Percentiles rank a stretch among this genome's conserved stretches.
Evolutionary conservation across 2,113 vertebrate species (phyloP).

Genomic region (Rhabdornis inornatus): DNA sequence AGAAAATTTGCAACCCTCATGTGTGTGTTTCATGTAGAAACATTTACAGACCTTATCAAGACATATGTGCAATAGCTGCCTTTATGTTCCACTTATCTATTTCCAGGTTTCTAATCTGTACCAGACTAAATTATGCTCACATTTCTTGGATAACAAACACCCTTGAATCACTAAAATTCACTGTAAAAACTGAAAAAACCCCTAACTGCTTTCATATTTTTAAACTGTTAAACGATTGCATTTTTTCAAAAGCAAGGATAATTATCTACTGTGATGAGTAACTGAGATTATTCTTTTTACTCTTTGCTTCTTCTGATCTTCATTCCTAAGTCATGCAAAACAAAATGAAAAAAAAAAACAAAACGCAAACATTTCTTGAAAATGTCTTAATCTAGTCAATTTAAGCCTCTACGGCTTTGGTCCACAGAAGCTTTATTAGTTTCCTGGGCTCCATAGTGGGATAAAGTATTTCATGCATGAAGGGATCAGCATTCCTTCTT

Average conservation of each 20-base stretch:
- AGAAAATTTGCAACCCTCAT: neutral
- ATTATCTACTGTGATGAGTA: neutral
- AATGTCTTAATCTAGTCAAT: slow-evolving; percentile 44
- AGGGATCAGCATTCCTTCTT: slow-evolving; percentile 50
- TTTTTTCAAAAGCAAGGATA: neutral
- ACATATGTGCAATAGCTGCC: neutral
- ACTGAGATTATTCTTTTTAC: neutral
- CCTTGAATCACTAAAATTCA: neutral
- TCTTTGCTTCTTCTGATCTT: neutral
- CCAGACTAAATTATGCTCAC: neutral
- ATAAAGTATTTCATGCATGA: slow-evolving; percentile 62
- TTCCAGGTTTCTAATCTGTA: neutral
- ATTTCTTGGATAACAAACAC: neutral
- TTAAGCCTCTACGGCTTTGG: slow-evolving; percentile 15
- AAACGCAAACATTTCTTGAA: neutral
- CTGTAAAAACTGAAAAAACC: neutral
- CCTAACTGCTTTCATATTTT: neutral
- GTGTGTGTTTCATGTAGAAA: neutral
- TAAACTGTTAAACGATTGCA: neutral
- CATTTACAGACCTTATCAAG: neutral
- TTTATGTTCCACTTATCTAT: neutral
- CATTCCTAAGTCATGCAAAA: neutral
- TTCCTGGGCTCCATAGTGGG: slow-evolving; percentile 23
- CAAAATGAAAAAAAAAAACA: neutral
- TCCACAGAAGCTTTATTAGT: slow-evolving; percentile 26